Percentiles rank a stretch among this genome's conserved stretches.
Evolutionary conservation across 2,113 vertebrate species (phyloP).

Genomic region (Tichodroma muraria): DNA sequence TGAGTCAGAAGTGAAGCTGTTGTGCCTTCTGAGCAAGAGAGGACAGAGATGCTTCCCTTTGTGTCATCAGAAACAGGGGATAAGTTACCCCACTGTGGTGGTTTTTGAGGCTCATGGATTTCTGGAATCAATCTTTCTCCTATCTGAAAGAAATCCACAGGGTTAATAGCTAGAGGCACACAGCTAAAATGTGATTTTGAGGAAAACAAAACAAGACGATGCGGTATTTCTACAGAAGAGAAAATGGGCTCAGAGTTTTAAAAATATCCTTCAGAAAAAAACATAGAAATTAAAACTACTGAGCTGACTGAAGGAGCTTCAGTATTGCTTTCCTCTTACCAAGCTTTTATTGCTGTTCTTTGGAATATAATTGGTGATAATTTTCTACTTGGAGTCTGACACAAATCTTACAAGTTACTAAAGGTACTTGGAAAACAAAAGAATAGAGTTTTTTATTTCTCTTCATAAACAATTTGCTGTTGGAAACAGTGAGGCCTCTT

Average conservation of each 20-base stretch:
- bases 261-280: background rate
- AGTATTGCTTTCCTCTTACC: background rate
- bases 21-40: background rate
- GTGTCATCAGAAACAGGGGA: background rate
- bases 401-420: background rate
- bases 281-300: background rate
- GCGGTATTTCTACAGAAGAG: background rate
- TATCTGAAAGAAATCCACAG: background rate
- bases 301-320: background rate
- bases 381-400: conserved; percentile 12
- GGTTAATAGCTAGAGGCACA: background rate
- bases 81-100: background rate
- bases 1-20: background rate
- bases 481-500: background rate
- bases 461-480: background rate
- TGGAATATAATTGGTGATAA: background rate
- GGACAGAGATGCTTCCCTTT: background rate
- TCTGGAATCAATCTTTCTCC: background rate
- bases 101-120: background rate
- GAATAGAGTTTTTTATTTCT: background rate
- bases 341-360: conserved; percentile 12
- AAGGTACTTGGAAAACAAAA: background rate
- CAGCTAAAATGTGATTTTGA: background rate
- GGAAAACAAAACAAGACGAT: background rate
- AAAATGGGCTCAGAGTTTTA: background rate